phyloP scores from a whole-genome alignment of 53 echinoderm and acorn worm species.

The Mesocentrotus franciscanus region DNA sequence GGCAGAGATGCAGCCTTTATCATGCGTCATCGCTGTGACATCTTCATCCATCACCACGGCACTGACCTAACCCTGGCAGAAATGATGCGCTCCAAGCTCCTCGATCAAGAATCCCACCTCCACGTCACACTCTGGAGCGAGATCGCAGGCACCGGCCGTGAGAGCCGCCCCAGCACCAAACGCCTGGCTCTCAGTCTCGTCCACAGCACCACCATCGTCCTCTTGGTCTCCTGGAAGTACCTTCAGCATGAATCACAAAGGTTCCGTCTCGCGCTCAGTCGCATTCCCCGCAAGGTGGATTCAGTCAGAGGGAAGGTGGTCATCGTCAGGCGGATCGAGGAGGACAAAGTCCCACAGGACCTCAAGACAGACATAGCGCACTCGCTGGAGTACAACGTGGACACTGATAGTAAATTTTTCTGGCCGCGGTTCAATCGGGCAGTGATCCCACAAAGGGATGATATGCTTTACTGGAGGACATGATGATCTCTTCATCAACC shows the following conservation, averaged over 20 bases:
- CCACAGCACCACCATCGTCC: constrained; percentile 75
- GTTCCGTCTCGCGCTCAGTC: constrained; percentile 70
- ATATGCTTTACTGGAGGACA: constrained; percentile 77
- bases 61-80: constrained; percentile 73
- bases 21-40: constrained; percentile 66
- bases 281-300: constrained; percentile 69
- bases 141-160: constrained; percentile 73
- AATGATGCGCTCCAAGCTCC: constrained; percentile 77
- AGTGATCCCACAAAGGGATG: constrained; percentile 69
- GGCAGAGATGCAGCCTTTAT: constrained; percentile 65
- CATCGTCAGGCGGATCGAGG: constrained; percentile 72
- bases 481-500: constrained; percentile 21
- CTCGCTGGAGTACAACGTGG: constrained; percentile 78
- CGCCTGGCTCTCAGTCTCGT: constrained; percentile 74
- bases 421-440: constrained; percentile 76
- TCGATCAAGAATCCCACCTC: constrained; percentile 75
- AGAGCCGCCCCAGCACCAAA: constrained; percentile 71
- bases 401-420: constrained; percentile 83
- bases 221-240: constrained; percentile 70
- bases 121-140: constrained; percentile 77
- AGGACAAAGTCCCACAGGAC: constrained; percentile 69
- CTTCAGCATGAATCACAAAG: constrained; percentile 74
- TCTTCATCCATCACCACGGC: constrained; percentile 83
- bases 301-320: constrained; percentile 72
- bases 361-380: constrained; percentile 60